Conservation (phyloP, 2,797 vertebrate genomes). For the Neostethus bicornis region DNA sequence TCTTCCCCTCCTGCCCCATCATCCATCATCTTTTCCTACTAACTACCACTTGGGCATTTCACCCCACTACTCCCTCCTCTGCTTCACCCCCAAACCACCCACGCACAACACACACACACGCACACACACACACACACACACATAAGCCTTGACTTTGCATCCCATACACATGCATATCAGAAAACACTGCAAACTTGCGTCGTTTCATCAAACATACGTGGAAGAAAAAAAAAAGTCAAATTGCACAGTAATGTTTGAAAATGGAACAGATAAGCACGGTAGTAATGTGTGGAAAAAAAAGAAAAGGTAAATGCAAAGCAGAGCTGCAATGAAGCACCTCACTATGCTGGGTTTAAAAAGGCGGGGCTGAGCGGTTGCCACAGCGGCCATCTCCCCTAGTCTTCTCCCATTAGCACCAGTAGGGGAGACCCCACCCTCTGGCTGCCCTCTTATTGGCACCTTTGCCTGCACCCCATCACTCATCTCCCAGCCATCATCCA, state of each 20-base stretch:
- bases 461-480: conserved; percentile 87
- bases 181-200: conserved; percentile 27
- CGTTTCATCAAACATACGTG: conserved; percentile 32
- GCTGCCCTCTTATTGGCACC: conserved; percentile 85
- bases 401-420: conserved; percentile 84
- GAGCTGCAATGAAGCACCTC: conserved; percentile 30
- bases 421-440: conserved; percentile 77
- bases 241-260: conserved; percentile 6
- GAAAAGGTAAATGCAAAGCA: conserved; percentile 62
- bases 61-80: conserved; percentile 6
- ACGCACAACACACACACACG: conserved; percentile 45
- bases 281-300: conserved; percentile 34
- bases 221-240: conserved; percentile 25
- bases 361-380: conserved; percentile 55
- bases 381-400: conserved; percentile 70
- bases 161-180: conserved; percentile 32
- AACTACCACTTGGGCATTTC: conserved; percentile 63
- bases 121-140: conserved; percentile 49
- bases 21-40: conserved; percentile 96
- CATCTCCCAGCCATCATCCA: conserved; percentile 87
- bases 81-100: conserved; percentile 34
- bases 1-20: conserved; percentile 91
- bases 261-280: conserved; percentile 35
- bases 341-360: conserved; percentile 34
- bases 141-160: conserved; percentile 32